phyloP scores from a whole-genome alignment of 1,140 invertebrate genomes.

The Amphibalanus amphitrite region DNA sequence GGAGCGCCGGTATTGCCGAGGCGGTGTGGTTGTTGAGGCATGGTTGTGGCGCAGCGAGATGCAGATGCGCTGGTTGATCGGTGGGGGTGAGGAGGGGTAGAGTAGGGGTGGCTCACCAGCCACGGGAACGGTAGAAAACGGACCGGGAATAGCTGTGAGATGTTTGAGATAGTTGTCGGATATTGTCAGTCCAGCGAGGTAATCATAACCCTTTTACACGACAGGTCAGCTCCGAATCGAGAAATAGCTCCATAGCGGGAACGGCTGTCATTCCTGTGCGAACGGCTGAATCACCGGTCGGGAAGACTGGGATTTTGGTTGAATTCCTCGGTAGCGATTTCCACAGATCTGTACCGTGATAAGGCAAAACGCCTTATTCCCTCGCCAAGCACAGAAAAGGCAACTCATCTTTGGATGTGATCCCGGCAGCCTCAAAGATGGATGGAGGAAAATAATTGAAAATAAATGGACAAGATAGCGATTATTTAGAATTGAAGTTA shows the following conservation, averaged over 20 bases:
- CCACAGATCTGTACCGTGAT: not conserved
- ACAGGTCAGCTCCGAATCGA: too few species aligned
- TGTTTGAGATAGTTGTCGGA: not conserved
- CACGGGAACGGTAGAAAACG: not conserved
- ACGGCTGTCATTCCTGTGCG: too few species aligned
- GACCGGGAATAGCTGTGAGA: not conserved
- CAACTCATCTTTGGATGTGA: not conserved
- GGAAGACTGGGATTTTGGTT: not conserved
- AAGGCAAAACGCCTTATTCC: not conserved
- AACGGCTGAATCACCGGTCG: too few species aligned
- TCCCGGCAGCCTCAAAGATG: not conserved
- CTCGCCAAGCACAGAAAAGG: not conserved
- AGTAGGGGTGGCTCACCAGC: too few species aligned
- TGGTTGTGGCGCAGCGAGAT: not conserved
- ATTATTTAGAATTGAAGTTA: conserved; percentile 2
- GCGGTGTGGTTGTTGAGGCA: too few species aligned
- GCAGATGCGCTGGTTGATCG: not conserved
- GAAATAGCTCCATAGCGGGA: too few species aligned
- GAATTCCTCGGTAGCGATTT: not conserved
- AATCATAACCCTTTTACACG: not conserved
- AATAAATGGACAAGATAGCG: conserved; percentile 1
- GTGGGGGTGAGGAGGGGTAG: not conserved
- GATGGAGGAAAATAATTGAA: not conserved
- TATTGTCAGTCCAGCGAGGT: too few species aligned
- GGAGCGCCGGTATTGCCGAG: too few species aligned